Evolutionary conservation across 1,140 invertebrate species (phyloP), one percentile per base, ranked within the genome.

Genomic region (Octopus sinensis): DNA sequence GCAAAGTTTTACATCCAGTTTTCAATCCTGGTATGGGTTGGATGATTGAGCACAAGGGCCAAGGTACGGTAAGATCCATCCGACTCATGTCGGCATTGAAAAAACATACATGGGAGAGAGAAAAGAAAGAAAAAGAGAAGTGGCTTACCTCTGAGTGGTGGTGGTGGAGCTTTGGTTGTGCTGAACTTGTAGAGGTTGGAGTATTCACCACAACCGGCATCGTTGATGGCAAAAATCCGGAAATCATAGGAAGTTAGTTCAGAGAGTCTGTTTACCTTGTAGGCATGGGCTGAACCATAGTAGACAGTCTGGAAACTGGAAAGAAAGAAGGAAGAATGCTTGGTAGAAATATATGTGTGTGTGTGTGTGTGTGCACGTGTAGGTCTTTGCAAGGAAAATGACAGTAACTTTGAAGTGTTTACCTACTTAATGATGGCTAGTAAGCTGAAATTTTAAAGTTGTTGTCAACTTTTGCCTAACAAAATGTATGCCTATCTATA

Each of bases 161-260:
- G 93, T 23, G 96, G 96, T 78, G 95, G 94, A 52, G 95, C 94
- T 85, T 94, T 93, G 78, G 90, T 92, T 12, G 96, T 96, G 78
- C 91, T 91, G 86, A 94, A 95, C 78, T 92, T 91, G 85, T 93
- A 93, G 43, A 93, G 92, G 79, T 93, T 92, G 3, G 95, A 95
- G 91, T 93, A 95, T 17, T 94, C 93, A 43, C 96, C 96, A 85
- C 94, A 92, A 2, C 96, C 96, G 68, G 95, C 95, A 88, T 95
- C 94, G 90, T 95, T 96, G 80, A 93, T 93, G 73, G 95, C 95
- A 85, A 93, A 94, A 86, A 97, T 95, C 80, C 95, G 92, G 91
- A 97, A 96, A 86, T 92, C 93, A 89, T 97, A 97, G 30, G 91
- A 90, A 4, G 93, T 95, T 82, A 93, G 92, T 90, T 97, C 96